Conservation (phyloP, 1,140 invertebrate species). For the Listronotus bonariensis region DNA sequence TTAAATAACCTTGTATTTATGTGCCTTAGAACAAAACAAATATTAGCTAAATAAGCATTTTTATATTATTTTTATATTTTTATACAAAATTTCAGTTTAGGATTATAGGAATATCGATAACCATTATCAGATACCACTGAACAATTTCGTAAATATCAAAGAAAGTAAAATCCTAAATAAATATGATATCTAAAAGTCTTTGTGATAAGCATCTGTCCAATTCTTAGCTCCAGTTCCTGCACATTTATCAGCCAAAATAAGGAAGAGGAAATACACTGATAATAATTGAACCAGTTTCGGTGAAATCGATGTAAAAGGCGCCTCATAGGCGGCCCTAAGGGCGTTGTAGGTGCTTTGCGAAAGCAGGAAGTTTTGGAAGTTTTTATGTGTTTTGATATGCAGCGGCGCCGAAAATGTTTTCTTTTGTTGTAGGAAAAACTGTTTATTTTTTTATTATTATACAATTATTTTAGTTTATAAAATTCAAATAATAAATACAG, state of each 20-base stretch:
- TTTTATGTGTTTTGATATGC: conserved; percentile 8
- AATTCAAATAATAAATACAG: no score
- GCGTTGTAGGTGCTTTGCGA: conserved; percentile 3
- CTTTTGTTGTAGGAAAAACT: no score
- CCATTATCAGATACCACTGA: no score
- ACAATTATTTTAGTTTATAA: no score
- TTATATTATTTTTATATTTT: no score
- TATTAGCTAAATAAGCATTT: no score
- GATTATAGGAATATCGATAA: no score
- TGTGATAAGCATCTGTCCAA: conserved; percentile 9
- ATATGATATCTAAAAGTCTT: conserved; percentile 2
- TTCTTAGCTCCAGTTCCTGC: neutral
- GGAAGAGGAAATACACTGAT: conserved; percentile 9
- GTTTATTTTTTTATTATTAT: no score
- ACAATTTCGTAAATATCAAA: neutral
- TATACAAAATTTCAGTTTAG: no score
- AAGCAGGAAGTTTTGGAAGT: conserved; percentile 1
- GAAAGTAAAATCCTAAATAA: conserved; percentile 1
- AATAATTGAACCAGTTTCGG: conserved; percentile 13
- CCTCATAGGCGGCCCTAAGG: conserved; percentile 7
- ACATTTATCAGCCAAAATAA: conserved; percentile 5
- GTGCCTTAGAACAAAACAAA: no score
- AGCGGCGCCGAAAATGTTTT: neutral
- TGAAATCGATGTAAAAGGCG: neutral
- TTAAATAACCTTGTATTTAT: no score